phyloP scores from a whole-genome alignment of 2,113 vertebrate species.

The Coturnix japonica region DNA sequence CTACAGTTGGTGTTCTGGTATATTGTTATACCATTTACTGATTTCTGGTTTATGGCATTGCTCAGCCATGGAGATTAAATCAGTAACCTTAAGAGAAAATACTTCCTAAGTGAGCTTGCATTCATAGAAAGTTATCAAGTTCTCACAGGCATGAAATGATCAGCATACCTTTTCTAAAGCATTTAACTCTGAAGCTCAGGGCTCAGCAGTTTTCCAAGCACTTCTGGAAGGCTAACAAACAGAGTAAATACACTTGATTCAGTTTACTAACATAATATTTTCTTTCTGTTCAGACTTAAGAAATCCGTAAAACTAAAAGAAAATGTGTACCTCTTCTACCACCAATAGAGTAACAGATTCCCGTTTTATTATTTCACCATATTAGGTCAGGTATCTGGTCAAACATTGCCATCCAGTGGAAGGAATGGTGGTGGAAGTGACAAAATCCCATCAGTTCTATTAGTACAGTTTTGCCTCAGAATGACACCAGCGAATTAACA shows the following conservation, averaged over 20 bases:
- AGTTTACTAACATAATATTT: neutral
- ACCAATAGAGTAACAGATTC: neutral
- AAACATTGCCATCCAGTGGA: conserved; percentile 71
- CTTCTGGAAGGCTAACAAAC: neutral
- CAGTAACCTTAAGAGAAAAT: neutral
- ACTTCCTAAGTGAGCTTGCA: neutral
- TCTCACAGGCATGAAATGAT: neutral
- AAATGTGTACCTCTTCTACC: neutral
- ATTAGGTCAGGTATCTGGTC: neutral
- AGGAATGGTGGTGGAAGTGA: neutral
- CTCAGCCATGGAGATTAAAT: neutral
- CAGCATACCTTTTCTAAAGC: accelerated
- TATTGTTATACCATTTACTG: neutral
- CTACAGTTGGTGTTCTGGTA: neutral
- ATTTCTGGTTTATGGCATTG: neutral
- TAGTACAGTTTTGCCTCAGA: neutral
- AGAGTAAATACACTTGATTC: neutral
- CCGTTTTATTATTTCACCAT: neutral
- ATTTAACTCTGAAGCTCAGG: neutral
- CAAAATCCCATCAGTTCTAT: neutral
- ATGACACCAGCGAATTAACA: neutral
- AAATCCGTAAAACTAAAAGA: neutral
- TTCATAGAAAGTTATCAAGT: neutral
- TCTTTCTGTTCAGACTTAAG: neutral
- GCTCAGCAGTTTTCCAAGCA: neutral